Conservation (phyloP, 2,797 vertebrate species). For the Lithobates sylvaticus region DNA sequence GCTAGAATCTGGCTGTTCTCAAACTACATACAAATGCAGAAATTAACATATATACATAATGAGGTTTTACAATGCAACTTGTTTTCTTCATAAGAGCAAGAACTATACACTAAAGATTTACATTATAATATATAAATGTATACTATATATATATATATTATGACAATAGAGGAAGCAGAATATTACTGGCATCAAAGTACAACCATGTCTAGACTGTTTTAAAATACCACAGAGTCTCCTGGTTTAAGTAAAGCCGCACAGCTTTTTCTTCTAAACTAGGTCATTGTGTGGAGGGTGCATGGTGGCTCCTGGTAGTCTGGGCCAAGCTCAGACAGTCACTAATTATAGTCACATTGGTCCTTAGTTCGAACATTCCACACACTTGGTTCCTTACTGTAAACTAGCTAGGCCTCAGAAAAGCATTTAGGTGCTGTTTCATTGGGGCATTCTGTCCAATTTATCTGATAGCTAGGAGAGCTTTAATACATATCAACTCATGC, state of each 20-base stretch:
- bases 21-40: slow-evolving; percentile 51
- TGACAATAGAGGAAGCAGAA: slow-evolving; percentile 89
- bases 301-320: slow-evolving; percentile 57
- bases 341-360: slow-evolving; percentile 35
- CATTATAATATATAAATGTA: slow-evolving; percentile 53
- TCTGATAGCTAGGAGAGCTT: slow-evolving; percentile 1
- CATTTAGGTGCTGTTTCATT: not conserved
- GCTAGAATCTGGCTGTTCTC: slow-evolving; percentile 47
- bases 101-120: slow-evolving; percentile 77
- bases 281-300: slow-evolving; percentile 72
- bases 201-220: slow-evolving; percentile 93
- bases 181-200: slow-evolving; percentile 98
- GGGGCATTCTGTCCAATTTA: slow-evolving; percentile 10
- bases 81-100: slow-evolving; percentile 72
- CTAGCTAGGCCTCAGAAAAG: slow-evolving; percentile 30
- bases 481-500: slow-evolving; percentile 16
- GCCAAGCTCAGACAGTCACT: slow-evolving; percentile 45
- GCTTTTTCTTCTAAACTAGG: slow-evolving; percentile 90
- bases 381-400: not conserved
- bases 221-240: slow-evolving; percentile 99
- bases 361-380: not conserved
- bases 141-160: slow-evolving; percentile 80
- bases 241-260: slow-evolving; percentile 98
- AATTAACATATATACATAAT: slow-evolving; percentile 80
- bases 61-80: slow-evolving; percentile 74